Evolutionary conservation across 2,113 vertebrate genomes (phyloP), one percentile per base, ranked within the genome.

Genomic region (Uria lomvia): DNA sequence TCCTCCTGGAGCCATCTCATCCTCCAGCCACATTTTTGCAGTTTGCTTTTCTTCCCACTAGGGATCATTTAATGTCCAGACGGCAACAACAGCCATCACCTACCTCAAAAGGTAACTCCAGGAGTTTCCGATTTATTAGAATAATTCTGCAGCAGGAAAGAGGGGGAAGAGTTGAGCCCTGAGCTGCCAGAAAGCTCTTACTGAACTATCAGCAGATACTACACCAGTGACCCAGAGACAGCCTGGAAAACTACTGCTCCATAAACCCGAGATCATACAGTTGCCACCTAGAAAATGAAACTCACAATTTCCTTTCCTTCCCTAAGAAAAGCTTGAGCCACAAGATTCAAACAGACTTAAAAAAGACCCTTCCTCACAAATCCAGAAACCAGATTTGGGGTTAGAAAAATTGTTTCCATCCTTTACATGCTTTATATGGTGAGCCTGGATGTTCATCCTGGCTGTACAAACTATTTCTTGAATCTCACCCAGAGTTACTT

Each of bases 361-460:
- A 70, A 65, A 81, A 84, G 74, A 75, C 58, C 74, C 50, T 85
- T 90, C 49, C 58, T 81, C 42, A 79, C 66, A 92, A 94, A 92
- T 87, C 34, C 83, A 95, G 79, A 93, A 92, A 92, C 52, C 89
- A 87, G 70, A 81, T 82, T 90, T 78, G 56, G 32, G 81, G 42
- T 87, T 65, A 78, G 86, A 92, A 85, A 73, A 85, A 85, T 45
- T 50, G n/a, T 70, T 94, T 95, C 72, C 62, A 71, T 73, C 42
- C 73, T 86, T 88, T 60, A 50, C 8, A 12, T 73, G 45, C 62
- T 85, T 79, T 77, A 47, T 67, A 73, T 34, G 43, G 43, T 55
- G 75, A 80, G 26, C 53, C 49, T n/a, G 22, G 65, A 63, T 84
- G 78, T 86, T 63, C 60, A 75, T 47, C 38, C 34, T 73, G 67